phyloP scores from a whole-genome alignment of 92 coral and sea anemone species.

The Siderastrea siderea region DNA sequence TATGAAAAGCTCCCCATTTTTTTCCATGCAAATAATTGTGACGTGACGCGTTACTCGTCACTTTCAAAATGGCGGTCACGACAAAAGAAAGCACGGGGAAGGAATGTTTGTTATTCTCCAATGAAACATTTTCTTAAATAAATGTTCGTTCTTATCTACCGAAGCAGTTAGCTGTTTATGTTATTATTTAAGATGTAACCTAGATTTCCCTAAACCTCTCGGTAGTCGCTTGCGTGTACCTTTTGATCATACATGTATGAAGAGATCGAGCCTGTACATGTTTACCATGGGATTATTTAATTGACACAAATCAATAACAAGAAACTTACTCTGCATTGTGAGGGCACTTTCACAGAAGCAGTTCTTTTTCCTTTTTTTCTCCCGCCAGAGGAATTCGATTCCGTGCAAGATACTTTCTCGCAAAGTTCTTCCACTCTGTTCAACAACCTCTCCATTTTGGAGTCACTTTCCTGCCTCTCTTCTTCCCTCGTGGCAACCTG shows the following conservation, averaged over 20 bases:
- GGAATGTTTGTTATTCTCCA: neutral
- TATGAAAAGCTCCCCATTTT: neutral
- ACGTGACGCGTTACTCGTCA: neutral
- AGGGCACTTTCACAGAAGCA: neutral
- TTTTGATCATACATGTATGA: no score
- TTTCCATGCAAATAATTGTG: neutral
- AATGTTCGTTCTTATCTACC: no score
- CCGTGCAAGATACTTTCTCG: neutral
- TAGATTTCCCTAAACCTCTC: no score
- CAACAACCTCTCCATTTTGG: constrained; percentile 16
- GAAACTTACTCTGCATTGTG: neutral
- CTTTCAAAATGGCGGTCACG: neutral
- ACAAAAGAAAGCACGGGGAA: neutral
- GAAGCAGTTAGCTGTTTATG: no score
- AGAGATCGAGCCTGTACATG: no score
- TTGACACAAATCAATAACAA: neutral
- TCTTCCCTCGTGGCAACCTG: constrained; percentile 1
- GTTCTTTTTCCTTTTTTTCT: neutral
- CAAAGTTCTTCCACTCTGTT: constrained; percentile 14
- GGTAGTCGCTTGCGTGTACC: no score
- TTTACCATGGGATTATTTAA: no score
- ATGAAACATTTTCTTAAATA: neutral
- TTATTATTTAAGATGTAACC: no score
- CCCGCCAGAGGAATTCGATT: neutral
- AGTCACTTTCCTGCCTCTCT: neutral